phyloP scores from a whole-genome alignment of 2,113 vertebrate species.

The Dipodomys stephensi region DNA sequence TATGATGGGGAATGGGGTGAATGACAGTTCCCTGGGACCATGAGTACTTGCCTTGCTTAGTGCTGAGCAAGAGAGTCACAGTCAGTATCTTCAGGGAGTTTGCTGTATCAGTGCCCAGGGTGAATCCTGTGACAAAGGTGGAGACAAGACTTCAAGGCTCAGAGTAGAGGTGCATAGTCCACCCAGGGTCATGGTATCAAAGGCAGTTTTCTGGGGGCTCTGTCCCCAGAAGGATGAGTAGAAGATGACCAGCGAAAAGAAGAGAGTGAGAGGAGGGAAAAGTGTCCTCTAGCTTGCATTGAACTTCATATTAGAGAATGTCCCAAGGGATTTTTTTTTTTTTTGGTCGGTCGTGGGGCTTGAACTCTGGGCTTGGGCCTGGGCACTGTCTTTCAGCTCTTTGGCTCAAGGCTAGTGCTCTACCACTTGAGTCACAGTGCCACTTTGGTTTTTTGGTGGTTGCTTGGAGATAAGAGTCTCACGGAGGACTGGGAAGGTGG shows the following conservation, averaged over 20 bases:
- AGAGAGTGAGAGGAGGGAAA: background rate
- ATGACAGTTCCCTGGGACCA: background rate
- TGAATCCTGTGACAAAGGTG: background rate
- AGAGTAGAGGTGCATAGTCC: background rate
- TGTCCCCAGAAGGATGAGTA: background rate
- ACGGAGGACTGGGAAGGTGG: too few relatives aligned
- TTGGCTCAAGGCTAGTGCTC: too few relatives aligned
- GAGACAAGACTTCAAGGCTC: background rate
- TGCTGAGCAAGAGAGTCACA: background rate
- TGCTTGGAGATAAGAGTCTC: too few relatives aligned
- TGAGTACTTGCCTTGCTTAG: background rate
- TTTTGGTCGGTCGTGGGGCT: too few relatives aligned
- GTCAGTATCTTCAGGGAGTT: background rate
- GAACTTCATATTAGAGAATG: conserved; percentile 7
- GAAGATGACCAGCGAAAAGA: background rate
- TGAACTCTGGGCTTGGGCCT: too few relatives aligned
- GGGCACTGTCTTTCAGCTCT: too few relatives aligned
- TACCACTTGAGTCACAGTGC: too few relatives aligned
- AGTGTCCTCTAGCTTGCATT: background rate
- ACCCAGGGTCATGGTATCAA: background rate
- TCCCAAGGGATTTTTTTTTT: background rate
- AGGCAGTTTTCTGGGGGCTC: background rate
- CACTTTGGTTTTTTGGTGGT: too few relatives aligned
- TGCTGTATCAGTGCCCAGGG: background rate
- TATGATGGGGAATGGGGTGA: background rate